Evolutionary conservation across 2,113 vertebrate genomes (phyloP).

Genomic region (Epinephelus lanceolatus): DNA sequence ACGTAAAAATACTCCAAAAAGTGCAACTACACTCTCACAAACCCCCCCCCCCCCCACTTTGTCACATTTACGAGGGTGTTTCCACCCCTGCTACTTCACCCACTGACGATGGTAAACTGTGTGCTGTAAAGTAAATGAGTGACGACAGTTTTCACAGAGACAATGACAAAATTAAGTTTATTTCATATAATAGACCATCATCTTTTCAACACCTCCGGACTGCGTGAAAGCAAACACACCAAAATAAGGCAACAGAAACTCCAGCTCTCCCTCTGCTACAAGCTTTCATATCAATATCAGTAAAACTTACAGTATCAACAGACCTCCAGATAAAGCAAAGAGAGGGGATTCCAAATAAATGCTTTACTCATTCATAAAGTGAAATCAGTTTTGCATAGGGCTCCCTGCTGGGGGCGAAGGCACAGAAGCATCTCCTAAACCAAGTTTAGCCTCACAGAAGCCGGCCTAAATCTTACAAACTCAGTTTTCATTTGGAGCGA

Average conservation of each 20-base stretch:
- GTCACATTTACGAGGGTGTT: no score
- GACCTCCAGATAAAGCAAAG: slow-evolving; percentile 40
- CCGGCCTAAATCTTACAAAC: neutral
- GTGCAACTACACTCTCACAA: no score
- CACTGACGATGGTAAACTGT: neutral
- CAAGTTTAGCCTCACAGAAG: slow-evolving; percentile 13
- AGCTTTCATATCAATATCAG: slow-evolving; percentile 19
- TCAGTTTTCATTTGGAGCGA: slow-evolving; percentile 27
- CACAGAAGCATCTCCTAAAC: slow-evolving; percentile 46
- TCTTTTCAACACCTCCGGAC: slow-evolving; percentile 50
- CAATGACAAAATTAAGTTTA: slow-evolving; percentile 87
- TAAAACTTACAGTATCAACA: slow-evolving; percentile 45
- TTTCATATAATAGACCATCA: slow-evolving; percentile 59
- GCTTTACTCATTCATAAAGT: slow-evolving; percentile 45
- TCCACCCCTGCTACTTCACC: neutral
- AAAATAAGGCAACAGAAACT: slow-evolving; percentile 52
- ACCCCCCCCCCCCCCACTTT: no score
- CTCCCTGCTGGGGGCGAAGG: slow-evolving; percentile 42
- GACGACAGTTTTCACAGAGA: slow-evolving; percentile 24
- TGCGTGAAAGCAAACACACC: slow-evolving; percentile 58
- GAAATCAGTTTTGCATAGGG: slow-evolving; percentile 66
- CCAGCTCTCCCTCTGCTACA: slow-evolving; percentile 40
- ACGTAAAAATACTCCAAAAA: no score
- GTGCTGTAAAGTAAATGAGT: neutral
- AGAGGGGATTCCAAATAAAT: slow-evolving; percentile 36